Evolutionary conservation across 2,113 vertebrate species (phyloP), one percentile per base, ranked within the genome.

Genomic region (Pimephales promelas): DNA sequence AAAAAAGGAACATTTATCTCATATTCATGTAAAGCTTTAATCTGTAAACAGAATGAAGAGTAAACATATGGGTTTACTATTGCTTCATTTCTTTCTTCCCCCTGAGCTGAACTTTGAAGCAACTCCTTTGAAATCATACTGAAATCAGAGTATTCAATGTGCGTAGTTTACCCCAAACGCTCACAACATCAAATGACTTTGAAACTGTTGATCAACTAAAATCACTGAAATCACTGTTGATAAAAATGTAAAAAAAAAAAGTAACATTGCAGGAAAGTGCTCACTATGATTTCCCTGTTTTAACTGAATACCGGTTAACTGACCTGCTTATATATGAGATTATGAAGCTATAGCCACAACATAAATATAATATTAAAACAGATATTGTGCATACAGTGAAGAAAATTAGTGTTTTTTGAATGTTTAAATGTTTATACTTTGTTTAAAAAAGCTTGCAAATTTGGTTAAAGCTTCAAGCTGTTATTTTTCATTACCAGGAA

Each of bases 81-180:
- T 36, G 36, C 57, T 62, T 61, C 57, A 79, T 45, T 61, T 45
- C 40, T 28, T 43, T 62, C n/a, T 28, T 22, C 10, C 45, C 26
- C 4, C 24, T 64, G 24, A 77, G 72, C 16, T 31, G 40, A n/a
- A 8, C 24, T 76, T 47, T 68, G 61, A 83, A 40, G 59, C 56
- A 9, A 77, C 59, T 36, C 26, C 72, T 66, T 83, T 83, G 82
- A 83, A 83, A 76, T 76, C 26, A 16, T 76, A 77, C 61, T 36
- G 82, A 72, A 68, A 83, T 83, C 82, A 24, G 13, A 83, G 59
- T 45, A 45, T 45, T 71, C 36, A 24, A 22, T 40, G 22, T 3
- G 4, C 4, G 0, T 45, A 24, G 24, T 71, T 45, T 71, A 45
- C 3, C 10, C 34, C 34, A 45, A 71, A 71, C 6, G 11, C 22